Conservation (phyloP, 2,888 invertebrate genomes). For the Drosophila subquinaria region DNA sequence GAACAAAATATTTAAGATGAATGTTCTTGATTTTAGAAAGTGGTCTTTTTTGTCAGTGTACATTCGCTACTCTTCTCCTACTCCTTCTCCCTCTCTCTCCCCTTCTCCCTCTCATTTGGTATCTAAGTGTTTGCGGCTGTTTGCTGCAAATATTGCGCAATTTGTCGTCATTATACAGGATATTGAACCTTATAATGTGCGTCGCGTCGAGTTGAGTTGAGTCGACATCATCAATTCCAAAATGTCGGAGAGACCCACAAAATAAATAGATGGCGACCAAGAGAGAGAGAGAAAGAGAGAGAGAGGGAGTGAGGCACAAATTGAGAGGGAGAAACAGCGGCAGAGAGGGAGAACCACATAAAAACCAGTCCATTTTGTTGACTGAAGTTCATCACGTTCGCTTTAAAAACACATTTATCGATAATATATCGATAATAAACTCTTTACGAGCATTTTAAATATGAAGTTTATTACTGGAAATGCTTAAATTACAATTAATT, state of each 20-base stretch:
- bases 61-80: neutral
- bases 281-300: neutral
- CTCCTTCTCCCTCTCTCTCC: neutral
- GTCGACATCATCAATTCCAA: conserved; percentile 78
- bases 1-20: too few relatives aligned
- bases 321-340: neutral
- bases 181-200: conserved; percentile 79
- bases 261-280: neutral
- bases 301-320: too few relatives aligned
- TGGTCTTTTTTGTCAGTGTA: too few relatives aligned
- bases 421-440: too few relatives aligned
- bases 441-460: too few relatives aligned
- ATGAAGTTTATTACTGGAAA: too few relatives aligned
- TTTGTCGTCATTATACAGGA: conserved; percentile 82
- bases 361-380: neutral
- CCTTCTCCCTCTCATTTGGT: conserved; percentile 6
- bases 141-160: conserved; percentile 76
- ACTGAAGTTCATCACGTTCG: too few relatives aligned
- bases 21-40: too few relatives aligned
- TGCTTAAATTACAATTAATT: too few relatives aligned
- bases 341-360: neutral
- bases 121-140: conserved; percentile 35
- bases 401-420: too few relatives aligned
- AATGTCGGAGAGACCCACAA: conserved; percentile 49
- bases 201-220: conserved; percentile 56